Evolutionary conservation across 2,888 invertebrate genomes (phyloP).

Genomic region (Byasa hedistus): DNA sequence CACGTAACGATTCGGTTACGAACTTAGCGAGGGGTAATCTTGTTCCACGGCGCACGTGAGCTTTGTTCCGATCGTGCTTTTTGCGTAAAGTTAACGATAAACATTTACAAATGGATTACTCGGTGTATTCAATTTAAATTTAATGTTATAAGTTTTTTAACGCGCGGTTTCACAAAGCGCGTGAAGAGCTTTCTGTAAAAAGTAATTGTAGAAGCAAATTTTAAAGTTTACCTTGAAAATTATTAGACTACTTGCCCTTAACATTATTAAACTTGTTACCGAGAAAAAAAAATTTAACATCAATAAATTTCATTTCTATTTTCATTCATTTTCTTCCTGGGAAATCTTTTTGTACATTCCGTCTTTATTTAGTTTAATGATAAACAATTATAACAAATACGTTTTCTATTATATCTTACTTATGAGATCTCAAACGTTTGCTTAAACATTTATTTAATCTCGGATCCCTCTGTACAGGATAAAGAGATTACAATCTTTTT

Average conservation of each 20-base stretch:
- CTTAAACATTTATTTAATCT: conserved; percentile 24
- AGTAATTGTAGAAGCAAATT: conserved; percentile 1
- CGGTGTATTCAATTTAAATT: conserved; percentile 31
- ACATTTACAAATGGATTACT: conserved; percentile 36
- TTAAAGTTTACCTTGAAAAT: conserved; percentile 10
- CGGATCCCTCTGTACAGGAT: conserved; percentile 17
- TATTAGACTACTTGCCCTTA: not conserved
- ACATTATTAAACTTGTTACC: not conserved
- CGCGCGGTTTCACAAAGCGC: conserved; percentile 8
- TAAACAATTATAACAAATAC: conserved; percentile 3
- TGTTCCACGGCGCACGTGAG: conserved; percentile 71
- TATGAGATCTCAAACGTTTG: conserved; percentile 32
- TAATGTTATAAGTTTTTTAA: conserved; percentile 28
- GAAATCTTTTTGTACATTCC: not conserved
- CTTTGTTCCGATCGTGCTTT: conserved; percentile 67
- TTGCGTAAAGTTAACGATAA: conserved; percentile 62
- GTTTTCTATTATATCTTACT: conserved; percentile 8
- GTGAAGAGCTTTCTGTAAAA: not conserved
- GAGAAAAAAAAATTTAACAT: too few species aligned
- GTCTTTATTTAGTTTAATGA: not conserved
- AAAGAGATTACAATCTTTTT: conserved; percentile 42
- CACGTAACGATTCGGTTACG: conserved; percentile 56
- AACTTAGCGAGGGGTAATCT: conserved; percentile 62
- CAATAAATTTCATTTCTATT: too few species aligned
- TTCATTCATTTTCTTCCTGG: too few species aligned